Evolutionary conservation across 2,113 vertebrate species (phyloP), one percentile per base, ranked within the genome.

Genomic region (Reinhardtius hippoglossoides): DNA sequence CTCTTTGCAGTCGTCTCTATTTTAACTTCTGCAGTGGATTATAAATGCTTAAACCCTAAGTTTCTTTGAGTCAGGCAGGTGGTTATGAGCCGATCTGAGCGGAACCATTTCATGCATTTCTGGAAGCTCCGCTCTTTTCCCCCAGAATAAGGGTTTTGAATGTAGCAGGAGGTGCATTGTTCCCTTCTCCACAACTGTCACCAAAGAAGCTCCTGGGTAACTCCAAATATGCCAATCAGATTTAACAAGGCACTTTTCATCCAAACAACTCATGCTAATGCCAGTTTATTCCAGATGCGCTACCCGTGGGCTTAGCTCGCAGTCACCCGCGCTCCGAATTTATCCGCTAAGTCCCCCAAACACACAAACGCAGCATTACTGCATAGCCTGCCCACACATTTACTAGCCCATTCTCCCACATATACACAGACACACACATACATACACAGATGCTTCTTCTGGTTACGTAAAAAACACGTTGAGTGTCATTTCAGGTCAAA

Each of bases 221-320:
- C 87, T 88, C 75, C 55, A 86, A 88, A 91, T 84, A 87, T 88
- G 83, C 87, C 76, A 59, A 91, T 91, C 88, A 90, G 81, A 89
- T 92, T 90, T 88, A 92, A 90, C 83, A 24, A 91, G 84, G 86
- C 89, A 82, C 76, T 89, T 91, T 87, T 89, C 84, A 82, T 86
- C 75, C 84, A 77, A 89, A 85, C 76, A 83, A 76, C 84, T 88
- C 76, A 4, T 27, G 35, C 74, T 90, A 88, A 90, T 86, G 79
- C 88, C 85, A 71, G 76, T 85, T 88, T 84, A 85, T 90, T 90
- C 75, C 84, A 78, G 75, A 70, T 67, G 80, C 84, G 66, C 78
- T 83, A 67, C 74, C 73, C 88, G 56, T 44, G 15, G 46, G 71
- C 85, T 90, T 88, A 91, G 90, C 91, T 90, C 74, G 81, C 78